Evolutionary conservation across 2,797 vertebrate species (phyloP), one percentile per base, ranked within the genome.

Genomic region (Enteromius mattozi): DNA sequence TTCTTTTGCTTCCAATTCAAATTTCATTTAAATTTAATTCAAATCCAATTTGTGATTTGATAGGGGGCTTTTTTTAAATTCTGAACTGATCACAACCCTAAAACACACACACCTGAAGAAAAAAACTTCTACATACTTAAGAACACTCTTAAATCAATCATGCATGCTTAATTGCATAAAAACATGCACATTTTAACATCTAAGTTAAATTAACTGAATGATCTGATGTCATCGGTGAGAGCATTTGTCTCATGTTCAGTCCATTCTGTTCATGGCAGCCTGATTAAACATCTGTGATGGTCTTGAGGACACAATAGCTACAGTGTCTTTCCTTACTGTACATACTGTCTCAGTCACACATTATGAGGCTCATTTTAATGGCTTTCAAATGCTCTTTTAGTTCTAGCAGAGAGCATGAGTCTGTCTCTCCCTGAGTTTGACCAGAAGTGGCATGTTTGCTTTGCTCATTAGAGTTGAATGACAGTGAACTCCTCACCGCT

Each of bases 401-500:
- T 87, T 82, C 76, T 82, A 83, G 90, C 89, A 90, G 91, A 91
- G 83, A 87, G 12, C 88, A 80, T 88, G 17, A 27, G 63, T 24
- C 40, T 24, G 61, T 82, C 80, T 86, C 75, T 40, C 51, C 63
- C 63, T 72, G 79, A 84, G 61, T 61, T 66, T 89, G 88, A 92
- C 92, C 86, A 79, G 75, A 88, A 83, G 70, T 85, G 90, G 90
- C 90, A 89, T 82, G 61, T 84, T 90, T 89, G 88, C 89, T 82
- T 82, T 90, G 86, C 84, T 91, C 88, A 91, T 93, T 90, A 88
- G 56, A 63, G 56, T 71, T 84, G 87, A 89, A 80, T 87, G 87
- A 87, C 24, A 65, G 77, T 81, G 87, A 87, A 85, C 83, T 85
- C 87, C 88, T 84, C 80, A 80, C 66, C 80, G 81, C 80, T 81